Evolutionary conservation across 2,888 invertebrate species (phyloP), one percentile per base, ranked within the genome.

Genomic region (Xestia rhomboidea): DNA sequence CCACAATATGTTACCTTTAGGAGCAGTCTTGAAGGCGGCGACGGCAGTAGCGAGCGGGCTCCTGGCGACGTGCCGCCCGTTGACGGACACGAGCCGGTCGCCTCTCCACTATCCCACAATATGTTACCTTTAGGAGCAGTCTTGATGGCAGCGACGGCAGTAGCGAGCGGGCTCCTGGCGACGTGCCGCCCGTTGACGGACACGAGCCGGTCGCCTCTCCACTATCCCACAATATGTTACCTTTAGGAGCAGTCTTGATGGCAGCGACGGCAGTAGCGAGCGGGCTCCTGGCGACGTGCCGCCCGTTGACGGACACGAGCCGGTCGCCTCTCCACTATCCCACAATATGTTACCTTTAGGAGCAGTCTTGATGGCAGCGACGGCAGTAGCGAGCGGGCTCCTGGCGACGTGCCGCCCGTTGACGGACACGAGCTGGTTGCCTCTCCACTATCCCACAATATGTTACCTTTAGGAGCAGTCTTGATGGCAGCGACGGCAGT

Each of bases 221-320:
- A 10, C 24, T 54, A 54, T n/a, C 6, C 2, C 6, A n/a, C 5
- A 54, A 13, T n/a, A n/a, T 13, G 54, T 6, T 63, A 74, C 76
- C 76, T 76, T 18, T 78, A 27, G 79, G 79, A 30, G 79, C 79
- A 21, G 15, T 41, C 78, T 79, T 79, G 72, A 79, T 79, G 3
- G 79, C 79, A 0, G 54, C 1, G 6, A 76, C 76, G 0, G 76
- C 76, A 0, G 6, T 6, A 0, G 76, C 76, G 27, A 73, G 76
- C 41, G 68, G 18, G 41, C 98, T 98, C 88, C 98, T 97, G 87
- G 98, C 98, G 7, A 67, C 67, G 49, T 49, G 21, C 44, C 1
- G 49, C 49, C 49, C 49, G 49, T 49, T 49, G 49, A 49, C 49
- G 49, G 49, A 1, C 21, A 49, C 49, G 7, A 49, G 49, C 38